These are phyloP conservation scores for Malurus cyaneus DNA, from an alignment of 2,113 vertebrate genomes.

Conservation along the genomic window DNA sequence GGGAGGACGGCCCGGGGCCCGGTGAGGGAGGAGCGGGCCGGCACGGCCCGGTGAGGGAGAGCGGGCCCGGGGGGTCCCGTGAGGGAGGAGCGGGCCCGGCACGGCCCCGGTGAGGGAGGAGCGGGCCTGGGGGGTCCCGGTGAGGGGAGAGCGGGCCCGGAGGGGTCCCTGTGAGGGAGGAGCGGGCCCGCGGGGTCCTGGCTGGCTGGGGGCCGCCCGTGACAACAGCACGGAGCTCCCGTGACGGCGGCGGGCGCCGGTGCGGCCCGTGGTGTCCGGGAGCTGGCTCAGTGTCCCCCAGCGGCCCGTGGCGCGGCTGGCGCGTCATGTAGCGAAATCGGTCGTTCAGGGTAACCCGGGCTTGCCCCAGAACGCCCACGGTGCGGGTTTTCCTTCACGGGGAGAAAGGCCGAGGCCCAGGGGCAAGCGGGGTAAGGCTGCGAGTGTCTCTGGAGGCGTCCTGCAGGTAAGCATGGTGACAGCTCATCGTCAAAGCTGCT, in stretches of 20 bases:
- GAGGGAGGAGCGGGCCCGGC: accelerated
- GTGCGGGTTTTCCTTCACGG: neutral
- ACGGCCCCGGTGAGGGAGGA: neutral
- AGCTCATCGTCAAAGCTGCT: neutral
- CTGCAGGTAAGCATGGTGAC: neutral
- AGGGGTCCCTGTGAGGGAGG: too few species aligned
- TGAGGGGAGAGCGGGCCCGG: accelerated
- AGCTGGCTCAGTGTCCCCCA: too few species aligned
- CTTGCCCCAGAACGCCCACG: neutral
- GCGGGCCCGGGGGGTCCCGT: accelerated
- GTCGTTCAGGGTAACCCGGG: too few species aligned
- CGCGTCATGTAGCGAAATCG: neutral
- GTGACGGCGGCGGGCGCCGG: accelerated
- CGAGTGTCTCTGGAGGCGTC: neutral
- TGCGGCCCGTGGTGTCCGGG: too few species aligned
- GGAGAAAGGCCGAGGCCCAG: neutral
- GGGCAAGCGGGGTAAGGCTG: neutral
- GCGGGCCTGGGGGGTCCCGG: accelerated
- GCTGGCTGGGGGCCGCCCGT: neutral
- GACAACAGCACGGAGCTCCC: neutral
- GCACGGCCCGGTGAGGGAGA: too few species aligned
- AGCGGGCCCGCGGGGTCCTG: neutral
- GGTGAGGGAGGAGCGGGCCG: neutral
- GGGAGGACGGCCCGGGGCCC: accelerated
- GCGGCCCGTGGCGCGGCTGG: neutral